These are phyloP conservation scores for Nasua narica DNA, from an alignment of 2,797 vertebrate species.

Conservation along the genomic window DNA sequence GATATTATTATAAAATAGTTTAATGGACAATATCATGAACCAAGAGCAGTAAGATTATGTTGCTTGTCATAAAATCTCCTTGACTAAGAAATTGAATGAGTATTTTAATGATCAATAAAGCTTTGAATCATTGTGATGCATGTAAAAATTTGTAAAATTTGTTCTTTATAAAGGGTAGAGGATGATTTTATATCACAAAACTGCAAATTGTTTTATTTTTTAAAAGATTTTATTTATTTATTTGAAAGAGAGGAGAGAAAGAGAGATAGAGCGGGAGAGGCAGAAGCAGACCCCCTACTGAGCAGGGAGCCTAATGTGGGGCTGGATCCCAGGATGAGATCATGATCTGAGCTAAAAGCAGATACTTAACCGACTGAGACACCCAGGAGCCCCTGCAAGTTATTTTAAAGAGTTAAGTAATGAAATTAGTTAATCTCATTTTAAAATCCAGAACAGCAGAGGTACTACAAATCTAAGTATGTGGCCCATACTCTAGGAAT, in stretches of 20 bases:
- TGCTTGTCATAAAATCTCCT: neutral
- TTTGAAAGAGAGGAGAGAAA: too few relatives aligned
- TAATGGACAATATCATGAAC: neutral
- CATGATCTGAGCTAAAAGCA: too few relatives aligned
- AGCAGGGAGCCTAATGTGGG: too few relatives aligned
- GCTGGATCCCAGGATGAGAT: too few relatives aligned
- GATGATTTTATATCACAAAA: neutral
- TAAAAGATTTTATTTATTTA: too few relatives aligned
- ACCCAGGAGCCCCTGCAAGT: neutral
- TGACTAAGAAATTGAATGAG: neutral
- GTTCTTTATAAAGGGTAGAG: neutral
- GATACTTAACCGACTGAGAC: too few relatives aligned
- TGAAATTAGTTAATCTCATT: neutral
- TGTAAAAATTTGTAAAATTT: neutral
- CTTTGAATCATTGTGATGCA: neutral
- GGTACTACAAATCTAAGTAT: neutral
- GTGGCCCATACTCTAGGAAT: neutral
- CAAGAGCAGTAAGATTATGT: neutral
- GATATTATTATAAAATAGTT: neutral
- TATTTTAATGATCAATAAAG: neutral
- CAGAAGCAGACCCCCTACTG: too few relatives aligned
- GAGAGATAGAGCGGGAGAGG: too few relatives aligned
- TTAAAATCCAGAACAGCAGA: neutral
- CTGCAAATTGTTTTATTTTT: neutral
- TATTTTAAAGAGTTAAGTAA: neutral